phyloP scores from a whole-genome alignment of 2,888 invertebrate species.

The Eubasilissa splendida region DNA sequence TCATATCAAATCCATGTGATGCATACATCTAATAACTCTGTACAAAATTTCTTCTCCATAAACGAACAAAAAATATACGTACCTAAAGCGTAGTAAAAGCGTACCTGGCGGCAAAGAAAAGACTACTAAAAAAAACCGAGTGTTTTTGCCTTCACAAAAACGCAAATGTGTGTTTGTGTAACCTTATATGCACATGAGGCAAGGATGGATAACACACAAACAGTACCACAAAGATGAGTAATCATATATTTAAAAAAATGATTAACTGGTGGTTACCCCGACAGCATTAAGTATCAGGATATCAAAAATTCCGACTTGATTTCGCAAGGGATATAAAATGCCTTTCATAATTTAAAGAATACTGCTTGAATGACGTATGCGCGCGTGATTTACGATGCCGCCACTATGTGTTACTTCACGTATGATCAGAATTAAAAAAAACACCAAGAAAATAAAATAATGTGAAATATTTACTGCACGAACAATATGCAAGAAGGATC shows the following conservation, averaged over 20 bases:
- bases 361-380: constrained; percentile 31
- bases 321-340: constrained; percentile 32
- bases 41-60: too few relatives aligned
- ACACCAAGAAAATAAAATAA: not conserved
- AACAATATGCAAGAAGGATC: not conserved
- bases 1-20: too few relatives aligned
- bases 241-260: not conserved
- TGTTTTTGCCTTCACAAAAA: too few relatives aligned
- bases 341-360: constrained; percentile 34
- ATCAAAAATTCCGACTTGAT: constrained; percentile 5
- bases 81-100: too few relatives aligned
- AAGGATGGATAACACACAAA: too few relatives aligned
- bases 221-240: too few relatives aligned
- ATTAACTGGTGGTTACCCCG: not conserved
- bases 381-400: constrained; percentile 32
- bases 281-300: not conserved
- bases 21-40: too few relatives aligned
- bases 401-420: constrained; percentile 22
- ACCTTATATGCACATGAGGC: too few relatives aligned
- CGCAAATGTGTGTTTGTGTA: too few relatives aligned
- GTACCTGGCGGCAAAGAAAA: too few relatives aligned
- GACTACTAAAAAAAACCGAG: too few relatives aligned
- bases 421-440: constrained; percentile 15
- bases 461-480: constrained; percentile 1
- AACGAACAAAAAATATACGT: too few relatives aligned